Conservation (phyloP, 2,888 invertebrate species). For the Neoscelio sp. region DNA sequence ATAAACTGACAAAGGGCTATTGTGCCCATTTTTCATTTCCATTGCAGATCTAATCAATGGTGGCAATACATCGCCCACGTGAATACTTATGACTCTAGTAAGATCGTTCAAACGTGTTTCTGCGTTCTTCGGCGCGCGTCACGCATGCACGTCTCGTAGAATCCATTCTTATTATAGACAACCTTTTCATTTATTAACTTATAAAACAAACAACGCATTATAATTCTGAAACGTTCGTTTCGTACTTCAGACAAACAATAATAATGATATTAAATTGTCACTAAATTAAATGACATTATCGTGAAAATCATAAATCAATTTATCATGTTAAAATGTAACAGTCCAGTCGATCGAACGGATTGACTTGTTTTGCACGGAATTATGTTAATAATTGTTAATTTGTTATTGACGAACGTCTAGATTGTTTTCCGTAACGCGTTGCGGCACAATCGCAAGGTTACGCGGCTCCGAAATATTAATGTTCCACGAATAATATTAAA, state of each 20-base stretch:
- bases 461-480: slow-evolving; percentile 13
- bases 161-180: neutral
- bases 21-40: slow-evolving; percentile 75
- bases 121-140: neutral
- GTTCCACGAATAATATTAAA: slow-evolving; percentile 13
- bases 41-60: slow-evolving; percentile 77
- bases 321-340: too few relatives aligned
- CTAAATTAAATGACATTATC: too few relatives aligned
- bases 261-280: too few relatives aligned
- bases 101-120: slow-evolving; percentile 69
- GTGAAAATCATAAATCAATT: too few relatives aligned
- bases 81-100: slow-evolving; percentile 75
- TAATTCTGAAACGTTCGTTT: too few relatives aligned
- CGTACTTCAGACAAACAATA: too few relatives aligned
- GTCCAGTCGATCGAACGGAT: too few relatives aligned
- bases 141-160: neutral
- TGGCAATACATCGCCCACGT: slow-evolving; percentile 75
- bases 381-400: too few relatives aligned
- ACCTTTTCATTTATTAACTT: neutral
- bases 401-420: too few relatives aligned
- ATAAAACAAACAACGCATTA: neutral
- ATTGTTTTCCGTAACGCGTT: neutral
- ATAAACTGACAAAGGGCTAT: slow-evolving; percentile 79
- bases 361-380: too few relatives aligned
- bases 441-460: slow-evolving; percentile 24